Evolutionary conservation across 2,797 vertebrate species (phyloP).

Genomic region (Siniperca scherzeri): DNA sequence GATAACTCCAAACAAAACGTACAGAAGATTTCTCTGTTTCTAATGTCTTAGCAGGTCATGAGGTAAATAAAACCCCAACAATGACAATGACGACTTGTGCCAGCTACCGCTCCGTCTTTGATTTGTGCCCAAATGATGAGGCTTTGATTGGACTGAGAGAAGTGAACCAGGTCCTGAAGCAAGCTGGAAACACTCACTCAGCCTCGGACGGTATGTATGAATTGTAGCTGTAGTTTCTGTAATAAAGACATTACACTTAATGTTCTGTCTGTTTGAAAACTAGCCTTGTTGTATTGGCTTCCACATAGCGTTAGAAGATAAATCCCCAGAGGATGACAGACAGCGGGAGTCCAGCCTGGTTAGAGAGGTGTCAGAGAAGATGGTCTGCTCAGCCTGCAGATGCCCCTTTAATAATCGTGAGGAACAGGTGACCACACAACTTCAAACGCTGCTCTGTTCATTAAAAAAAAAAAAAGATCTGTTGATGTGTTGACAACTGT

Average conservation of each 20-base stretch:
- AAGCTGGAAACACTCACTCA: constrained; percentile 7
- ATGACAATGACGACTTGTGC: constrained; percentile 52
- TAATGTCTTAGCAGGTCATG: constrained; percentile 11
- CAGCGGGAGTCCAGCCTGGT: constrained; percentile 49
- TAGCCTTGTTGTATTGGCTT: background rate
- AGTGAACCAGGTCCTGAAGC: constrained; percentile 63
- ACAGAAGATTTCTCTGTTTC: background rate
- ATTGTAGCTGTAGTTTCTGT: background rate
- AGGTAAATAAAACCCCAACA: background rate
- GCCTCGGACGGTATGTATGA: constrained; percentile 45
- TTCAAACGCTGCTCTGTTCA: background rate
- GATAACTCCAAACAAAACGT: background rate
- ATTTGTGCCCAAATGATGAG: constrained; percentile 69
- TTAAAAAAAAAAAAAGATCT: background rate
- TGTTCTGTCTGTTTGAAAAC: background rate
- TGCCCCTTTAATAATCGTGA: constrained; percentile 89
- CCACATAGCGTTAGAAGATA: constrained; percentile 42
- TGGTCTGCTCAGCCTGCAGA: constrained; percentile 91
- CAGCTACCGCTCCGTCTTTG: constrained; percentile 76
- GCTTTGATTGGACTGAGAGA: constrained; percentile 73
- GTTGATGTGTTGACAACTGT: background rate
- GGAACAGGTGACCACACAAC: constrained; percentile 85
- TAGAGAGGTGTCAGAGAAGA: constrained; percentile 84
- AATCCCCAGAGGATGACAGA: constrained; percentile 47
- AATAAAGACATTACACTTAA: background rate